A percentile compares a stretch with the other conserved stretches of the same genome.
These are phyloP conservation scores for Rallus limicola DNA, from an alignment of 2,113 vertebrate species.

Conservation along the genomic window DNA sequence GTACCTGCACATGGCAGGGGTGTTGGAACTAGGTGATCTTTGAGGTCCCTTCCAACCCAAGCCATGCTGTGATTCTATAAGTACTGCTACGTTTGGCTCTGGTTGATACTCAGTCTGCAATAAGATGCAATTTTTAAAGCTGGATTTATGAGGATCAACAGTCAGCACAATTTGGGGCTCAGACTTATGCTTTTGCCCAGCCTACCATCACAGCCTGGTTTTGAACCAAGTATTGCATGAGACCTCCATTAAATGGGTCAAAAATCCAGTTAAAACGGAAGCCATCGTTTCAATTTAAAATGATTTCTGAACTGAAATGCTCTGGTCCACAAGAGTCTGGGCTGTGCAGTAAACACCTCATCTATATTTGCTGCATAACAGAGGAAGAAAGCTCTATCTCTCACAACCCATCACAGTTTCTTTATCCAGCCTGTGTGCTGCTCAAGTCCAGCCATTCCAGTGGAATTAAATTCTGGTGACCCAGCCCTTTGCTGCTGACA, in stretches of 20 bases:
- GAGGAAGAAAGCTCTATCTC: not conserved
- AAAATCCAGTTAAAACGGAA: conserved; percentile 13
- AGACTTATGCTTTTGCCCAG: not conserved
- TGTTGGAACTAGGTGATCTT: not conserved
- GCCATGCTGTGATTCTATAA: not conserved
- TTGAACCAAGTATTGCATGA: not conserved
- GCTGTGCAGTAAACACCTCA: not conserved
- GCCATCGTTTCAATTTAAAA: not conserved
- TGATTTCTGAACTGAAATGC: not conserved
- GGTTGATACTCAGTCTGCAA: not conserved
- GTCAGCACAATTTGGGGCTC: not conserved
- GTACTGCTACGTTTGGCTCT: not conserved
- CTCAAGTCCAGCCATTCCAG: not conserved
- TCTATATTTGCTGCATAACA: not conserved
- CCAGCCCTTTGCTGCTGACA: not conserved
- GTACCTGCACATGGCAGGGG: not conserved
- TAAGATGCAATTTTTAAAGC: not conserved
- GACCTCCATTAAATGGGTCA: not conserved
- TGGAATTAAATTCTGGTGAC: not conserved
- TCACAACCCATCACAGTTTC: not conserved
- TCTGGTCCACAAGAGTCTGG: not conserved
- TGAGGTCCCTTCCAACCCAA: not conserved
- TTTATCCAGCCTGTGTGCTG: not conserved
- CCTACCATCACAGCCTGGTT: not conserved
- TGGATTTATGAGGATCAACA: not conserved